Conservation (phyloP, 2,113 vertebrate genomes). For the Saguinus midas region DNA sequence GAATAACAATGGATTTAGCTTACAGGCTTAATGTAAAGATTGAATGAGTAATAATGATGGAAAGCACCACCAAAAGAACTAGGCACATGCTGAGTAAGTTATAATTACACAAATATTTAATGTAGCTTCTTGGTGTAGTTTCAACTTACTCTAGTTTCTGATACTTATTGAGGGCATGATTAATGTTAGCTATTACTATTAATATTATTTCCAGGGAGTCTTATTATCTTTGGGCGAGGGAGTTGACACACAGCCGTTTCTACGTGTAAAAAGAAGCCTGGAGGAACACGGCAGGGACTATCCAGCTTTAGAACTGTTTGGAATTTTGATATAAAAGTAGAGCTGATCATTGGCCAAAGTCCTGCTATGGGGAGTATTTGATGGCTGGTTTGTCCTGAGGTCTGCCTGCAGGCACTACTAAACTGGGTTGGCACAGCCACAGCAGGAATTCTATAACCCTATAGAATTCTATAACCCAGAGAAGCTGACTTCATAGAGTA, state of each 20-base stretch:
- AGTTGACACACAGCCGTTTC: not conserved
- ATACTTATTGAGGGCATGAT: not conserved
- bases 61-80: not conserved
- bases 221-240: not conserved
- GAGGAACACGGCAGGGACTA: not conserved
- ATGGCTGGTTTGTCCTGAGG: not conserved
- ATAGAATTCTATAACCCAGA: not conserved
- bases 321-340: not conserved
- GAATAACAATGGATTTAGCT: not conserved
- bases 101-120: not conserved
- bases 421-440: not conserved
- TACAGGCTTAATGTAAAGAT: not conserved
- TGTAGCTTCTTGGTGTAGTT: not conserved
- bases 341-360: not conserved
- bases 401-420: not conserved
- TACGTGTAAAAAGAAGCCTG: not conserved
- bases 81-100: not conserved
- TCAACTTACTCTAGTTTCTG: conserved; percentile 6
- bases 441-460: not conserved
- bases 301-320: not conserved
- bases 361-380: not conserved
- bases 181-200: conserved; percentile 1
- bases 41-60: not conserved
- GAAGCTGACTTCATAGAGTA: not conserved
- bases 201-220: not conserved